Evolutionary conservation across 2,113 vertebrate species (phyloP).

Genomic region (Carettochelys insculpta): DNA sequence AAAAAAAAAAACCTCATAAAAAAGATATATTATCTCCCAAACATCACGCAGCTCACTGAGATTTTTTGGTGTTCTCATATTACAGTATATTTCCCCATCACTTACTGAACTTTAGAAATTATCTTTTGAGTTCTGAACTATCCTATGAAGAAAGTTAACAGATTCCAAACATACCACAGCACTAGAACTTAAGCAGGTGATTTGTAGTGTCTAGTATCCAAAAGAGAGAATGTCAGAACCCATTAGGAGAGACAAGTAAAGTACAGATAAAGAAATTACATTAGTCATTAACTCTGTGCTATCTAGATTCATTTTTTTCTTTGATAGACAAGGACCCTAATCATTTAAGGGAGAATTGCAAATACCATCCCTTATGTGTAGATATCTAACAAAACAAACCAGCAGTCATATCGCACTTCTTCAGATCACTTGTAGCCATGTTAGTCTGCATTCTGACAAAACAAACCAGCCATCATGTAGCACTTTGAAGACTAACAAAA

Average conservation of each 20-base stretch:
- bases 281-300: background rate
- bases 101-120: background rate
- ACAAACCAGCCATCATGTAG: too few species aligned
- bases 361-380: background rate
- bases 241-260: background rate
- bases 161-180: background rate
- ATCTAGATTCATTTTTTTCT: background rate
- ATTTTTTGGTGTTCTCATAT: background rate
- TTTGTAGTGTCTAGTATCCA: fast-evolving
- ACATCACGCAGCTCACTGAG: background rate
- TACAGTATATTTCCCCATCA: background rate
- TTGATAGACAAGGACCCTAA: background rate
- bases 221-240: background rate
- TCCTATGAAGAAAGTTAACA: fast-evolving
- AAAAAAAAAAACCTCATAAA: too few species aligned
- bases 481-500: too few species aligned
- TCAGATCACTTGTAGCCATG: too few species aligned
- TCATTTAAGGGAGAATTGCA: background rate
- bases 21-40: background rate
- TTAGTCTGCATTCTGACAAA: too few species aligned
- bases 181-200: fast-evolving
- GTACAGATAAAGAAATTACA: background rate
- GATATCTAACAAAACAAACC: too few species aligned
- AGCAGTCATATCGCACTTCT: too few species aligned
- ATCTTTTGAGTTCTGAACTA: fast-evolving